A percentile compares a stretch with the other conserved stretches of the same genome.
Evolutionary conservation across 37 sponge, comb jelly and placozoan genomes (phyloP).

Genomic region (Spongilla lacustris): DNA sequence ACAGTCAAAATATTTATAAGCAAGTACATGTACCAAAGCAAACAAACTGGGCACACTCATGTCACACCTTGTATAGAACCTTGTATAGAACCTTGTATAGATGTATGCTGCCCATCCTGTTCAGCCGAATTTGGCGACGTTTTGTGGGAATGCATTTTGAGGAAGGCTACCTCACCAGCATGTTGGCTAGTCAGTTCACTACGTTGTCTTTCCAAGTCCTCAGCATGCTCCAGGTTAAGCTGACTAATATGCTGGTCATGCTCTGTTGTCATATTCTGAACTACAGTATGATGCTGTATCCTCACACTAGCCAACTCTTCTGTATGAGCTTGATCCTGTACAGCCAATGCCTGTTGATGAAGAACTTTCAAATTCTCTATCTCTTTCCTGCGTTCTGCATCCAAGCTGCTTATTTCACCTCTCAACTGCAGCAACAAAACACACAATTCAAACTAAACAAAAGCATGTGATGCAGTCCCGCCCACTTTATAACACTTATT

Average conservation of each 20-base stretch:
- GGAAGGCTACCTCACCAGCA: slow-evolving; percentile 24
- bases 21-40: not conserved
- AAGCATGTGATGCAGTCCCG: not conserved
- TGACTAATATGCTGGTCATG: not conserved
- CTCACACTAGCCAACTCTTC: slow-evolving; percentile 11
- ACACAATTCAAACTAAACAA: not conserved
- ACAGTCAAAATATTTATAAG: too few relatives aligned
- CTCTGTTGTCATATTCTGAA: not conserved
- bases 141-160: slow-evolving; percentile 5
- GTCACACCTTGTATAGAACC: too few relatives aligned
- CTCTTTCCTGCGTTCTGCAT: not conserved
- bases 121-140: not conserved
- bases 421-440: not conserved
- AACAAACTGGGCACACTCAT: too few relatives aligned
- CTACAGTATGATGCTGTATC: not conserved
- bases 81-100: too few relatives aligned
- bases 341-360: not conserved
- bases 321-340: slow-evolving; percentile 6
- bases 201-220: slow-evolving; percentile 6
- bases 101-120: not conserved
- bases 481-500: not conserved
- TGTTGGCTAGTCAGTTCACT: not conserved
- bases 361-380: not conserved
- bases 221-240: slow-evolving; percentile 22
- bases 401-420: slow-evolving; percentile 4